Base-by-base conservation (phyloP, 1,140 invertebrate genomes). In the Proctacanthus coquilletti region DNA sequence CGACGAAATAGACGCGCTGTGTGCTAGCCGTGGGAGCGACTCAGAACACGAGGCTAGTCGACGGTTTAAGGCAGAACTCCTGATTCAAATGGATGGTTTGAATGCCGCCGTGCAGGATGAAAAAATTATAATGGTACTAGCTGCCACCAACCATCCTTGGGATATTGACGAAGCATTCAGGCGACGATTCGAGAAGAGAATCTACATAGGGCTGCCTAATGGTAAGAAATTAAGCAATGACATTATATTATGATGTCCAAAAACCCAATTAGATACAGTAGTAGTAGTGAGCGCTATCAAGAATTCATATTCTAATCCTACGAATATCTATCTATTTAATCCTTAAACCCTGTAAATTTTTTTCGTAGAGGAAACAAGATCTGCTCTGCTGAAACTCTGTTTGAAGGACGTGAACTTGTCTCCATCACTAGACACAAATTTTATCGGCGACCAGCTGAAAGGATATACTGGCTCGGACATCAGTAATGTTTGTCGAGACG, bases 61-160 rank as follows among this genome's bases (percentile, higher is more conserved):
- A 33, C 65, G 95, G 46, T 94, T 98, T n/a, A 99, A 99, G 64
- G 95, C 92, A 0, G 95, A 99, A 40, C 66, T 99, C 11, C 74
- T 99, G 2, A 89, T 98, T 42, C 95, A 99, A 64, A 99, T 99
- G 93, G 96, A 99, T 67, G 96, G 95, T 49, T 54, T 72, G 0
- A 68, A 67, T 47, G 69, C 67, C 5, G 59, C 57, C 25, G 60
- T 66, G 60, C 66, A 71, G 46, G 70, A 70, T 42, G 72, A 77
- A 14, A 76, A 77, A 50, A 64, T 93, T 13, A 88, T 99, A 0
- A 96, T 98, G 86, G 93, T 99, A 8, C 63, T 99, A 42, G 95
- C 94, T 5, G 96, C 96, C 1, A 99, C 96, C 1, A 99, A 99
- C 68, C 97, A 97, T 61, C 95, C 96, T 2, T 99, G 94, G 95